Percentiles rank a stretch among this genome's conserved stretches.
These are phyloP conservation scores for Microtus oregoni DNA, from an alignment of 2,113 vertebrate genomes.

Conservation along the genomic window DNA sequence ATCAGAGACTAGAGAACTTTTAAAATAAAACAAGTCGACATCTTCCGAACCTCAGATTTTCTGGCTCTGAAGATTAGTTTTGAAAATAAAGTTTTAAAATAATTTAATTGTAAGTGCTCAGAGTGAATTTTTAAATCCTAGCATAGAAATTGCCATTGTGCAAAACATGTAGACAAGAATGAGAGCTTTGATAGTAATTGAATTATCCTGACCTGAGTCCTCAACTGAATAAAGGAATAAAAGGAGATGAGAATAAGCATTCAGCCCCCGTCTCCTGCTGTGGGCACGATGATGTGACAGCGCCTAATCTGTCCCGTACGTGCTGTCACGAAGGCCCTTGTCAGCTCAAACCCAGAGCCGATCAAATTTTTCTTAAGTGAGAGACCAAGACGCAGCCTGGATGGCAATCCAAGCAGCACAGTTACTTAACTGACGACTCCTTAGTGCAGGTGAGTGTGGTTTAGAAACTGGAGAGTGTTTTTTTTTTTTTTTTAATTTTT, in stretches of 20 bases:
- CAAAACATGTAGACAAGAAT: not conserved
- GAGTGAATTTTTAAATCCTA: not conserved
- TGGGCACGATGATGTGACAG: not conserved
- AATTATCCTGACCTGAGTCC: not conserved
- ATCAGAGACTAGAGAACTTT: not conserved
- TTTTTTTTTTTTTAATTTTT: not conserved
- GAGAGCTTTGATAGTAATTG: not conserved
- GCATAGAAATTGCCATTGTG: not conserved
- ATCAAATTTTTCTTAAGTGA: not conserved
- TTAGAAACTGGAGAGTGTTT: not conserved
- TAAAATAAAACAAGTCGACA: not conserved
- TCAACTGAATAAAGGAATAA: not conserved
- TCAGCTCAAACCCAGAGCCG: not conserved
- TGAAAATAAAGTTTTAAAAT: slow-evolving; percentile 2
- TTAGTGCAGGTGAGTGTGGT: not conserved
- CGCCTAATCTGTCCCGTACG: no score
- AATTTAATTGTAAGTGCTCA: slow-evolving; percentile 5
- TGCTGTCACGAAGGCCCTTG: no score
- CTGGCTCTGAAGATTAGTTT: not conserved
- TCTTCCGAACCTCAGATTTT: not conserved
- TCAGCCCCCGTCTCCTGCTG: no score
- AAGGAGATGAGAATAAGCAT: not conserved
- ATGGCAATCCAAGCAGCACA: not conserved
- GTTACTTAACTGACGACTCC: not conserved
- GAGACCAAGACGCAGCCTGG: not conserved